Percentiles rank a stretch among this genome's conserved stretches.
These are phyloP conservation scores for human (Homo sapiens) DNA, from an alignment of 2,113 vertebrate genomes.

Conservation along the genomic window GRCh38 chr11:105383501-105384000, in stretches of 20 bases:
- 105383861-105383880: background rate
- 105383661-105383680: background rate
- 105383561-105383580: background rate
- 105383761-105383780: background rate
- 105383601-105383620: background rate
- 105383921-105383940: background rate
- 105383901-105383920: background rate
- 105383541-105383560: background rate
- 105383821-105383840: background rate
- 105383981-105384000: background rate
- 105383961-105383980: background rate
- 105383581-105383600: background rate
- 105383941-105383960: background rate
- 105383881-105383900: background rate
- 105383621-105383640: background rate
- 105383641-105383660: background rate
- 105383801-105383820: background rate
- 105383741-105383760: background rate
- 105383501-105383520: background rate
- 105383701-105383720: background rate
- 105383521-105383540: background rate
- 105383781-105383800: background rate
- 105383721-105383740: background rate
- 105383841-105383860: background rate
- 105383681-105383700: background rate